phyloP scores from a whole-genome alignment of 2,797 vertebrate genomes.

The Coregonus ussuriensis region DNA sequence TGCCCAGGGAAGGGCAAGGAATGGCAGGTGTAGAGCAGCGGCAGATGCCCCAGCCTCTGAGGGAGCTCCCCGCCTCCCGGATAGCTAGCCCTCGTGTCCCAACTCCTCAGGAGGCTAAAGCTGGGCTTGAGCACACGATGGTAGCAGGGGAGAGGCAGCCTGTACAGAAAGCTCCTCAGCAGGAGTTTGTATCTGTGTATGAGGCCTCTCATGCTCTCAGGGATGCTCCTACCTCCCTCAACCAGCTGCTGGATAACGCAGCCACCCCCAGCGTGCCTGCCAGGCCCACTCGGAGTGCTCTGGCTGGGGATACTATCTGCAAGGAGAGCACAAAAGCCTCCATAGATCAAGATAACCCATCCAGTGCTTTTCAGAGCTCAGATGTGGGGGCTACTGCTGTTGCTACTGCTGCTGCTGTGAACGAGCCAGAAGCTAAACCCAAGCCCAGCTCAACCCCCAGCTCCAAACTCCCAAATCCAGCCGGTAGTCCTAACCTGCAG shows the following conservation, averaged over 20 bases:
- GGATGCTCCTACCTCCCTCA: conserved; percentile 89
- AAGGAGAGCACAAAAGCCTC: conserved; percentile 64
- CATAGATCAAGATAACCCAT: conserved; percentile 56
- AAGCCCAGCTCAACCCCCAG: conserved; percentile 53
- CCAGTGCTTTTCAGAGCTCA: conserved; percentile 58
- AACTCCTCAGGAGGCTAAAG: conserved; percentile 80
- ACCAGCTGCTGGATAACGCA: conserved; percentile 93
- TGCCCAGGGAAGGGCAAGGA: conserved; percentile 78
- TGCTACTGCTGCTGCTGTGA: conserved; percentile 55
- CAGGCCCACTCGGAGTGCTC: conserved; percentile 72
- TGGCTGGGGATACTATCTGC: conserved; percentile 54
- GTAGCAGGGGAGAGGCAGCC: conserved; percentile 68
- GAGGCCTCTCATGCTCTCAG: conserved; percentile 81
- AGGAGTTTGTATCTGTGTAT: conserved; percentile 61
- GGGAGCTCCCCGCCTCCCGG: conserved; percentile 78
- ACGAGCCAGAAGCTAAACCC: conserved; percentile 69
- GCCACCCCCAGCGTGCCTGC: conserved; percentile 77
- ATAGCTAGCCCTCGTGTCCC: conserved; percentile 76
- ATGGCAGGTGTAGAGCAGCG: conserved; percentile 76
- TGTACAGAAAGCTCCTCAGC: neutral
- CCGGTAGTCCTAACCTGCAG: conserved; percentile 59
- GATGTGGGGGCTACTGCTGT: conserved; percentile 58
- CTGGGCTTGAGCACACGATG: conserved; percentile 75
- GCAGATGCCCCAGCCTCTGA: conserved; percentile 71
- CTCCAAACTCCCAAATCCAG: conserved; percentile 45